Conservation (phyloP, 2,797 vertebrate genomes). For the Sarcophilus harrisii region DNA sequence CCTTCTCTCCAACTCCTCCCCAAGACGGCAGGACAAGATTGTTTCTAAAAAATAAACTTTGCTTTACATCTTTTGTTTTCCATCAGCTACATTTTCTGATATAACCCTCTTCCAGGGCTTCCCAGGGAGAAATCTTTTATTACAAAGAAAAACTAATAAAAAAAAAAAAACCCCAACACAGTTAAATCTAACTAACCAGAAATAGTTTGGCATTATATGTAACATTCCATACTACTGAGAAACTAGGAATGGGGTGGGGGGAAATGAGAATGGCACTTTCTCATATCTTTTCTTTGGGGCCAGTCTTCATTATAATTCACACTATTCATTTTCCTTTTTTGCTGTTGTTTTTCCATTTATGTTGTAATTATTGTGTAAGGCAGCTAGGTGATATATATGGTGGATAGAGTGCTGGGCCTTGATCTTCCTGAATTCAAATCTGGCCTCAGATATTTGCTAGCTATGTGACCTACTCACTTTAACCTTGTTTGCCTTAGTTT, state of each 20-base stretch:
- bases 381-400: background rate
- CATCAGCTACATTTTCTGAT: background rate
- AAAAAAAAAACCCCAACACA: background rate
- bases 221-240: background rate
- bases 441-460: background rate
- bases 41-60: background rate
- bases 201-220: background rate
- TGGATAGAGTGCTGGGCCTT: background rate
- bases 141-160: background rate
- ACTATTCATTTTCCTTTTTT: background rate
- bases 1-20: too few relatives aligned
- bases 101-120: background rate
- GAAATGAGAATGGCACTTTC: background rate
- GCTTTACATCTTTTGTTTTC: background rate
- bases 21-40: too few relatives aligned
- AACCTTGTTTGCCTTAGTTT: background rate
- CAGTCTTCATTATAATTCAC: background rate
- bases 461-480: background rate
- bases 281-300: background rate
- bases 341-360: background rate
- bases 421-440: background rate
- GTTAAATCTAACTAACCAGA: background rate
- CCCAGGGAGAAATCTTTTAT: background rate
- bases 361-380: background rate
- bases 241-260: background rate